Percentiles rank a stretch among this genome's conserved stretches.
These are phyloP conservation scores for Dasypolia templi DNA, from an alignment of 2,888 invertebrate genomes.

Conservation along the genomic window DNA sequence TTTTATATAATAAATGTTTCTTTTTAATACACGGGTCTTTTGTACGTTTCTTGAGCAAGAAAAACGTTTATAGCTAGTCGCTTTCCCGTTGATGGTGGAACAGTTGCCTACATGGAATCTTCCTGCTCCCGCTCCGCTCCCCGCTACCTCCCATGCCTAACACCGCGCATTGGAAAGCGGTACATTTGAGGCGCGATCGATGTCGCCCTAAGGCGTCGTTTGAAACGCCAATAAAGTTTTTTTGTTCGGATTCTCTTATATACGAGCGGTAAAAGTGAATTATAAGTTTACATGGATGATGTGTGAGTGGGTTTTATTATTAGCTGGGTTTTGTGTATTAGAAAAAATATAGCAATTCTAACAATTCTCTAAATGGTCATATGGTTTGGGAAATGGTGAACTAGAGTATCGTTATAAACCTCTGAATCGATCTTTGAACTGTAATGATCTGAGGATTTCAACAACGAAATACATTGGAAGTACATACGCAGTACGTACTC, in stretches of 20 bases:
- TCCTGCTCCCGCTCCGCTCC: not conserved
- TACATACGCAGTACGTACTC: too few relatives aligned
- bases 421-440: too few relatives aligned
- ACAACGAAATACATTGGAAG: not conserved
- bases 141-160: constrained; percentile 28
- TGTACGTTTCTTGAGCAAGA: not conserved
- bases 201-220: constrained; percentile 89
- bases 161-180: constrained; percentile 62
- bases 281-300: constrained; percentile 73
- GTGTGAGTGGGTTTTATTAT: constrained; percentile 47
- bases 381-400: too few relatives aligned
- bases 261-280: constrained; percentile 80
- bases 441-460: not conserved
- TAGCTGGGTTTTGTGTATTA: constrained; percentile 19
- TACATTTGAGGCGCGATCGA: constrained; percentile 82
- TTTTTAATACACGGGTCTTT: not conserved
- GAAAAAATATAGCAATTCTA: not conserved
- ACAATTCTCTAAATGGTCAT: too few relatives aligned
- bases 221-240: constrained; percentile 86
- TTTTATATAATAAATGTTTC: not conserved
- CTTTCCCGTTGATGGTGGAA: not conserved
- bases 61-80: not conserved
- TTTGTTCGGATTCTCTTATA: constrained; percentile 83
- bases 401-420: too few relatives aligned
- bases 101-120: too few relatives aligned